Conservation (phyloP, 1,140 invertebrate species). For the Sarcophaga peregrina region DNA sequence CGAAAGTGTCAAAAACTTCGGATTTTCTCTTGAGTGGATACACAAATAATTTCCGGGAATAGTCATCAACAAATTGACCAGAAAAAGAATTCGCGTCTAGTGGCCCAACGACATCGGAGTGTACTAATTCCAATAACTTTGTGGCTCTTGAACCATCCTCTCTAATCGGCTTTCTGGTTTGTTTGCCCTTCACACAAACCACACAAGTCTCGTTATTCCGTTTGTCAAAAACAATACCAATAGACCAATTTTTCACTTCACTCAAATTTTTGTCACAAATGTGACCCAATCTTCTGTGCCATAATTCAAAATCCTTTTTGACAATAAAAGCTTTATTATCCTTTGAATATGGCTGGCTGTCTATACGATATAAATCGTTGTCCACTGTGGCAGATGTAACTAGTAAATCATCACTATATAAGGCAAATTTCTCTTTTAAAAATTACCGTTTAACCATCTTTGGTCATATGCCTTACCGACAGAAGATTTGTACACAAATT, state of each 20-base stretch:
- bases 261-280: slow-evolving; percentile 47
- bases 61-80: slow-evolving; percentile 67
- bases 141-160: slow-evolving; percentile 47
- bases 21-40: no score
- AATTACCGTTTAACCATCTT: slow-evolving; percentile 21
- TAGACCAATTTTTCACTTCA: slow-evolving; percentile 51
- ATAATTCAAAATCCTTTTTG: no score
- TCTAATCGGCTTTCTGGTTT: slow-evolving; percentile 45
- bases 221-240: slow-evolving; percentile 43
- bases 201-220: no score
- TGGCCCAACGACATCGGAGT: slow-evolving; percentile 64
- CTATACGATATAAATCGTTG: no score
- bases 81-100: slow-evolving; percentile 57
- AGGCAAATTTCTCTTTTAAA: slow-evolving; percentile 49
- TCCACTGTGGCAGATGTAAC: slow-evolving; percentile 9
- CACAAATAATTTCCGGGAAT: no score
- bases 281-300: no score
- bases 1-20: no score
- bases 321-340: no score
- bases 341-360: no score
- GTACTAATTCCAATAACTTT: slow-evolving; percentile 57
- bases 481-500: slow-evolving; percentile 39
- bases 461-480: slow-evolving; percentile 28
- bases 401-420: slow-evolving; percentile 46
- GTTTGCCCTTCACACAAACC: slow-evolving; percentile 55